Conservation (phyloP, 2,113 vertebrate genomes). For the Lepisosteus osseus region DNA sequence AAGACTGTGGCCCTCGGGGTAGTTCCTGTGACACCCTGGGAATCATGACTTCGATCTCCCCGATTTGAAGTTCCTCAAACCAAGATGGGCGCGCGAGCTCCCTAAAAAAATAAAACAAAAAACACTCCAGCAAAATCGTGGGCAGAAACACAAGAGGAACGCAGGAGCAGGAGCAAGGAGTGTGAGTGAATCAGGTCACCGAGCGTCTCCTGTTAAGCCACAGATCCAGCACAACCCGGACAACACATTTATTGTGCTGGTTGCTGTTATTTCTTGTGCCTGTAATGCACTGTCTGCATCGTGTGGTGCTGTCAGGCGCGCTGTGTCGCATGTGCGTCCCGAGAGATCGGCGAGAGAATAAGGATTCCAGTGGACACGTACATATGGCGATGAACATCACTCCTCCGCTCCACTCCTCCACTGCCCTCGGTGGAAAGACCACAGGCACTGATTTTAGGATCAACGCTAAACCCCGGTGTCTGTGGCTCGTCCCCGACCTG, state of each 20-base stretch:
- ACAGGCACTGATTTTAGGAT: conserved; percentile 7
- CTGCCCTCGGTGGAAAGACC: background rate
- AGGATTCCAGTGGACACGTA: background rate
- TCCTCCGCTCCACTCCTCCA: no score
- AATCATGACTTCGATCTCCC: background rate
- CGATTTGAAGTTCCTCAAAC: background rate
- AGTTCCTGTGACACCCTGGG: background rate
- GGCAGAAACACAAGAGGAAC: background rate
- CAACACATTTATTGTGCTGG: no score
- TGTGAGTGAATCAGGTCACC: no score
- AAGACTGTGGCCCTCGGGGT: no score
- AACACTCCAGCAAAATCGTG: background rate
- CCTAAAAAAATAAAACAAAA: background rate
- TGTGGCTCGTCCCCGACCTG: background rate
- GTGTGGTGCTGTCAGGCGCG: no score
- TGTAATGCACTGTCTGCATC: no score
- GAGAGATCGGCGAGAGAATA: background rate
- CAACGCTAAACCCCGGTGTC: conserved; percentile 1
- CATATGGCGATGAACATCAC: no score
- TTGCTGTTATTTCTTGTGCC: no score
- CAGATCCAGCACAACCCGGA: no score
- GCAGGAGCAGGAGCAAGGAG: no score
- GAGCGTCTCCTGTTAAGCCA: no score
- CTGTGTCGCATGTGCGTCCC: no score
- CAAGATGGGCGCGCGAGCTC: background rate